A percentile compares a stretch with the other conserved stretches of the same genome.
Conservation (phyloP, 2,888 invertebrate genomes). For the Netelia melanura region DNA sequence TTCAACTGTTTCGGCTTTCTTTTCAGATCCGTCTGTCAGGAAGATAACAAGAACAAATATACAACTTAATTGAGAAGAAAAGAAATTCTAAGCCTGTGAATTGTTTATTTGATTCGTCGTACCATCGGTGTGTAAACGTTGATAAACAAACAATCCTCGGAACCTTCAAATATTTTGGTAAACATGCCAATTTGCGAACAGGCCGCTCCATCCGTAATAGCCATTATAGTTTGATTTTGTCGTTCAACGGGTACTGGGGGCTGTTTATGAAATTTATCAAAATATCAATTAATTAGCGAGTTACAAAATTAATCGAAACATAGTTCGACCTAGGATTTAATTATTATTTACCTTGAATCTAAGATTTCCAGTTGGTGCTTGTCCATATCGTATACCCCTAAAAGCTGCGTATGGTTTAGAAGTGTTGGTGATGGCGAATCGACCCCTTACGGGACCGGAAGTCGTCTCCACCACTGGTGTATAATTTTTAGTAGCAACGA, state of each 20-base stretch:
- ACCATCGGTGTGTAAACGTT: slow-evolving; percentile 29
- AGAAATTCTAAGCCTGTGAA: neutral
- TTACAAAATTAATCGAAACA: neutral
- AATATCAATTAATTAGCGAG: neutral
- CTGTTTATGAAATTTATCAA: slow-evolving; percentile 6
- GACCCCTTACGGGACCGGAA: slow-evolving; percentile 73
- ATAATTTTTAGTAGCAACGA: slow-evolving; percentile 23
- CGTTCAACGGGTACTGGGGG: slow-evolving; percentile 4
- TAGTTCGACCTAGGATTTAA: neutral
- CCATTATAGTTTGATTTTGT: neutral
- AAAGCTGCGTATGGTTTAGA: slow-evolving; percentile 70
- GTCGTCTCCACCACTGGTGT: slow-evolving; percentile 71
- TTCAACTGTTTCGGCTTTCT: neutral
- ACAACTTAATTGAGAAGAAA: too few relatives aligned
- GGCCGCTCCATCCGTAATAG: neutral
- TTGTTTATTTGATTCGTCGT: neutral
- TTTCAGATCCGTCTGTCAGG: slow-evolving; percentile 12
- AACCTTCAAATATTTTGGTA: neutral
- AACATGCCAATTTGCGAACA: slow-evolving; percentile 3
- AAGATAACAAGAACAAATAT: neutral
- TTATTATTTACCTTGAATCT: slow-evolving; percentile 74
- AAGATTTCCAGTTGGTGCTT: slow-evolving; percentile 70
- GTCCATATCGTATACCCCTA: slow-evolving; percentile 75
- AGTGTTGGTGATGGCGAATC: slow-evolving; percentile 66
- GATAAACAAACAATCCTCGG: slow-evolving; percentile 28